Percentiles rank a stretch among this genome's conserved stretches.
These are phyloP conservation scores for Cynopterus brachyotis DNA, from an alignment of 2,113 vertebrate genomes.

Conservation along the genomic window DNA sequence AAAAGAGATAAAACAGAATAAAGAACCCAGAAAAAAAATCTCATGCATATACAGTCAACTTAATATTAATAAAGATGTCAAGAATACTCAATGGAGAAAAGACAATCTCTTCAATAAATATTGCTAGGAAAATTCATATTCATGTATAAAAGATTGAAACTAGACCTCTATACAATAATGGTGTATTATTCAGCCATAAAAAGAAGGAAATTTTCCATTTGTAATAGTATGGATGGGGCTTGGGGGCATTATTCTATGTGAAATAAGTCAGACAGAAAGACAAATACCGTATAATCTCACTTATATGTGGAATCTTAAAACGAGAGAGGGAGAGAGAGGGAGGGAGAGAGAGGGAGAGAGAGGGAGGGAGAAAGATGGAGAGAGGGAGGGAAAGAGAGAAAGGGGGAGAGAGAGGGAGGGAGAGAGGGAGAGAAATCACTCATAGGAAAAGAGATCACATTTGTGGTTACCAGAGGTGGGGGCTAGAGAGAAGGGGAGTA, in stretches of 20 bases:
- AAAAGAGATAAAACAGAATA: background rate
- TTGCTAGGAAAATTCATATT: background rate
- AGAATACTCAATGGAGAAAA: background rate
- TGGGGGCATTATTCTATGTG: background rate
- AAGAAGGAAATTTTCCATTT: background rate
- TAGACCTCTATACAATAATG: background rate
- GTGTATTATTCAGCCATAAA: background rate
- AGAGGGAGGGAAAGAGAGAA: too few relatives aligned
- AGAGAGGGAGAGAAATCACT: too few relatives aligned
- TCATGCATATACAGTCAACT: background rate
- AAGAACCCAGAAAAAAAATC: background rate
- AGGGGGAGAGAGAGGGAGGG: too few relatives aligned
- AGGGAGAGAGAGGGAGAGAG: too few relatives aligned
- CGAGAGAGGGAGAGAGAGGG: too few relatives aligned
- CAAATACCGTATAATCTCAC: background rate
- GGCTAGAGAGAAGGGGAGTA: too few relatives aligned
- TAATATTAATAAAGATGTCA: background rate
- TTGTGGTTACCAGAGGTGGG: background rate
- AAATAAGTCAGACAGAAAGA: background rate
- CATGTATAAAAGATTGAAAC: background rate
- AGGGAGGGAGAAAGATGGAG: too few relatives aligned
- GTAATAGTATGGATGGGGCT: background rate
- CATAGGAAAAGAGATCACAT: background rate
- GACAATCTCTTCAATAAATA: background rate
- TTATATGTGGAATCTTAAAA: background rate